Percentiles rank a stretch among this genome's conserved stretches.
These are phyloP conservation scores for Macrophya annulata DNA, from an alignment of 2,888 invertebrate species.

Conservation along the genomic window DNA sequence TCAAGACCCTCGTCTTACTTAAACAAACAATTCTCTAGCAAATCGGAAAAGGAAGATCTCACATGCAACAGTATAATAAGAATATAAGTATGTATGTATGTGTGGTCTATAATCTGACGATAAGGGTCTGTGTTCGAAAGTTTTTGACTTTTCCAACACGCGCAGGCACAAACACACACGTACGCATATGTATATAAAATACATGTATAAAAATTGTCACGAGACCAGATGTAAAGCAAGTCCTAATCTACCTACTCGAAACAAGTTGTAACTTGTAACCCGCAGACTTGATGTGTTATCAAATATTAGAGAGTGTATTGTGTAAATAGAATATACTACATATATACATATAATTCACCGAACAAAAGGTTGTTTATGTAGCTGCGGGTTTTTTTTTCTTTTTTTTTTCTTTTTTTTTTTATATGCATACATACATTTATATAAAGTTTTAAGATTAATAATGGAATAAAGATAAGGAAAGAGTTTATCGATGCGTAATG, in stretches of 20 bases:
- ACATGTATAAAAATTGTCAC: constrained; percentile 22
- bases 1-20: constrained; percentile 38
- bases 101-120: constrained; percentile 18
- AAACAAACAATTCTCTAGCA: constrained; percentile 46
- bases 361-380: not conserved
- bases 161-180: not conserved
- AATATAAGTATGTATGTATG: not conserved
- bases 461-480: not conserved
- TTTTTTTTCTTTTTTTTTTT: too few relatives aligned
- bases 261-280: constrained; percentile 24
- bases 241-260: constrained; percentile 12
- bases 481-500: not conserved
- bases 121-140: not conserved
- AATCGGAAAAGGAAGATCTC: constrained; percentile 40
- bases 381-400: not conserved
- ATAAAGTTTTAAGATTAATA: not conserved
- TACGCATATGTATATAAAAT: not conserved
- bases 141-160: not conserved
- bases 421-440: too few relatives aligned
- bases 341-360: constrained; percentile 6
- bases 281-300: not conserved
- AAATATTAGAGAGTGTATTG: not conserved
- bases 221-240: constrained; percentile 23
- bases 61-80: not conserved
- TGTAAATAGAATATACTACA: not conserved